phyloP scores from a whole-genome alignment of 2,797 vertebrate genomes.

The Galaxias olidus region DNA sequence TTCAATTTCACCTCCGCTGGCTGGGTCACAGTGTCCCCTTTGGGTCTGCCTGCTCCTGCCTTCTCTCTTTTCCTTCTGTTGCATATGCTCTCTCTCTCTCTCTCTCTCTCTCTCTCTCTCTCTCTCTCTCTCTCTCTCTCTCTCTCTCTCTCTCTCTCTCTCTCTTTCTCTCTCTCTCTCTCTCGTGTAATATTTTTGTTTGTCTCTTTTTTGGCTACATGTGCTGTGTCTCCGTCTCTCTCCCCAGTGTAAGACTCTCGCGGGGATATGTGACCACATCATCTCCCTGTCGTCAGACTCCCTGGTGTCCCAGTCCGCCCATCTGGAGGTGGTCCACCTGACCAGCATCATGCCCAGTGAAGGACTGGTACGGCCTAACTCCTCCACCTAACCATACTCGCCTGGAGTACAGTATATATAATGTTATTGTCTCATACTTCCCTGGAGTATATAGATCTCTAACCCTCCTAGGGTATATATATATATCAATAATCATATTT shows the following conservation, averaged over 20 bases:
- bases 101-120: constrained; percentile 33
- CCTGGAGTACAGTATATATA: no score
- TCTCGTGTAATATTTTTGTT: constrained; percentile 11
- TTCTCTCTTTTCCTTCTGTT: no score
- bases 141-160: not conserved
- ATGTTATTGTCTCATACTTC: no score
- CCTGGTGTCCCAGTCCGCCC: constrained; percentile 85
- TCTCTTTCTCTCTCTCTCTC: constrained; percentile 2
- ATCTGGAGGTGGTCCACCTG: constrained; percentile 85
- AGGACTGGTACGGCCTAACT: constrained; percentile 77
- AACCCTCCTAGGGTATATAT: no score
- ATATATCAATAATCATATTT: no score
- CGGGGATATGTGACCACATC: constrained; percentile 94
- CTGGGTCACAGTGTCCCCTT: constrained; percentile 59
- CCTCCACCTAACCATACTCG: no score
- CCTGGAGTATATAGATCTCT: no score
- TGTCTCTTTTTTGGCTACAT: constrained; percentile 17
- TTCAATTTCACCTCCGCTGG: constrained; percentile 65
- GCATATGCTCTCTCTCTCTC: constrained; percentile 49
- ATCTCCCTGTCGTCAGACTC: constrained; percentile 90
- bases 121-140: constrained; percentile 10
- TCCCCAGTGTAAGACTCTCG: constrained; percentile 88
- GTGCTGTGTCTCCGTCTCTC: constrained; percentile 13
- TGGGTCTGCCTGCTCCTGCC: constrained; percentile 36
- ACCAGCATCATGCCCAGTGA: constrained; percentile 86